Conservation (phyloP, 2,797 vertebrate genomes). For the Gambelia wislizenii region DNA sequence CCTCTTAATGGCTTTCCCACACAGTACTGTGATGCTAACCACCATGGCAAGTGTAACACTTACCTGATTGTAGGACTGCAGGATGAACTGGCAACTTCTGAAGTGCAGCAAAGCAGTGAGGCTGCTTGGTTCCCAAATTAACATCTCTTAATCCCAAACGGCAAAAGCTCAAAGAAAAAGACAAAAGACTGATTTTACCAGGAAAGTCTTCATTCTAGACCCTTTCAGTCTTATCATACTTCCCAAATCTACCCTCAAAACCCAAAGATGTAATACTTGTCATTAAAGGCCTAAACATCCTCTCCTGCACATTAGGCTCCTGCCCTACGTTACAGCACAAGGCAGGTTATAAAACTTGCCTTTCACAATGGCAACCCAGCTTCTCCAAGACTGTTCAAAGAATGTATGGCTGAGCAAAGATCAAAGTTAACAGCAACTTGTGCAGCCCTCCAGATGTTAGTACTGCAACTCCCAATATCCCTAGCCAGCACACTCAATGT, state of each 20-base stretch:
- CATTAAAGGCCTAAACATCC: background rate
- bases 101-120: constrained; percentile 56
- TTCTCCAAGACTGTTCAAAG: background rate
- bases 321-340: background rate
- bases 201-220: background rate
- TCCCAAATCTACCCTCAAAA: background rate
- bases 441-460: too few relatives aligned
- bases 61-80: constrained; percentile 66
- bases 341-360: background rate
- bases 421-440: background rate
- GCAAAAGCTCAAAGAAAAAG: constrained; percentile 66
- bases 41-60: background rate
- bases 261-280: too few relatives aligned
- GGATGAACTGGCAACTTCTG: constrained; percentile 40
- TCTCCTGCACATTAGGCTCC: background rate
- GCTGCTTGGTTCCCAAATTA: constrained; percentile 33
- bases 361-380: too few relatives aligned
- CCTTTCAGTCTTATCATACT: background rate
- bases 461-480: too few relatives aligned
- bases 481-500: too few relatives aligned
- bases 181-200: constrained; percentile 13
- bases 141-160: constrained; percentile 31
- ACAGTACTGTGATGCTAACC: rapidly evolving
- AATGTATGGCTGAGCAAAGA: background rate
- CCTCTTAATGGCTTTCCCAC: background rate